phyloP scores from a whole-genome alignment of 2,113 vertebrate genomes.

The Misgurnus mizolepis region DNA sequence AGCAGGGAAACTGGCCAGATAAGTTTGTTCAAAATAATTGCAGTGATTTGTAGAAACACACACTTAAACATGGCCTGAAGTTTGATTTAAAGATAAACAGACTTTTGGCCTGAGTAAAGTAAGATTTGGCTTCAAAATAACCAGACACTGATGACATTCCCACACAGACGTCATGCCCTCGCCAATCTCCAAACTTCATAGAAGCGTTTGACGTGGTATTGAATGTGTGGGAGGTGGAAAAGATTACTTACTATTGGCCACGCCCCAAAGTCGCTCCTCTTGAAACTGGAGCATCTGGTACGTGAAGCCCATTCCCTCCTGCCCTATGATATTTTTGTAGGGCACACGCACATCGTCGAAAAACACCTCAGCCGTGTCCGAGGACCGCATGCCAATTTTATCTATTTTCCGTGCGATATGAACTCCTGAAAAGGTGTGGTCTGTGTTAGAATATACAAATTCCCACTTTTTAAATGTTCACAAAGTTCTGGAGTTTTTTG shows the following conservation, averaged over 20 bases:
- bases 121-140: neutral
- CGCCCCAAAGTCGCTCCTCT: constrained; percentile 81
- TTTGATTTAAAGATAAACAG: neutral
- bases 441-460: neutral
- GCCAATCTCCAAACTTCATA: neutral
- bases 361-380: constrained; percentile 81
- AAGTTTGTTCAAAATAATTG: no score
- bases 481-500: neutral
- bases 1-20: no score
- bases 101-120: neutral
- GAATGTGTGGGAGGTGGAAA: constrained; percentile 12
- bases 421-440: constrained; percentile 67
- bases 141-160: neutral
- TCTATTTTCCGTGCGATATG: constrained; percentile 81
- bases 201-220: neutral
- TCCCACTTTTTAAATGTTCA: neutral
- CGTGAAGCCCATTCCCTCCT: constrained; percentile 85
- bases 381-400: constrained; percentile 86
- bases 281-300: constrained; percentile 91
- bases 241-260: constrained; percentile 75
- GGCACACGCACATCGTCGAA: constrained; percentile 84
- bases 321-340: constrained; percentile 78
- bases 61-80: neutral
- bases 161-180: neutral
- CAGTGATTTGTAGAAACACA: no score